Conservation (phyloP, 2,888 invertebrate species). For the Pseudococcus jackbeardsleyi region DNA sequence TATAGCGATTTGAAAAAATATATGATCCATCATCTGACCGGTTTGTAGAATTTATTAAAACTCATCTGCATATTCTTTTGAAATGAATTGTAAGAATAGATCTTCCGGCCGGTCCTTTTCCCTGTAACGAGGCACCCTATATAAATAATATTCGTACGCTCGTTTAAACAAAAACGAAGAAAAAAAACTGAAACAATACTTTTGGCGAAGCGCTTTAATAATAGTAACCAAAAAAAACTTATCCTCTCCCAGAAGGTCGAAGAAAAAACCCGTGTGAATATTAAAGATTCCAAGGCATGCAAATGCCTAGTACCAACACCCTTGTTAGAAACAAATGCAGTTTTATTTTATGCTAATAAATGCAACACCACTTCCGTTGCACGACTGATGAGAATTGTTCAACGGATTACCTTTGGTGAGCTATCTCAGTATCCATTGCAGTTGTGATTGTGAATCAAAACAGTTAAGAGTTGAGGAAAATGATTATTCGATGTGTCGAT, state of each 20-base stretch:
- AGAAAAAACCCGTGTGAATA: conserved; percentile 45
- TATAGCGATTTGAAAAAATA: conserved; percentile 18
- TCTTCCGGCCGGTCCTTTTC: conserved; percentile 46
- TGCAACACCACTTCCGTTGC: conserved; percentile 34
- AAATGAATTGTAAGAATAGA: conserved; percentile 9
- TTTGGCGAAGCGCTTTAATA: conserved; percentile 24
- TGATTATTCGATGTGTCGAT: background rate
- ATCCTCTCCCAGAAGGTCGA: background rate
- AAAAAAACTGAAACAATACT: conserved; percentile 44
- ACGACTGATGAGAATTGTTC: conserved; percentile 24
- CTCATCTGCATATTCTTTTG: conserved; percentile 49
- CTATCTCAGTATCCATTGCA: conserved; percentile 18
- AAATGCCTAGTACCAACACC: conserved; percentile 11
- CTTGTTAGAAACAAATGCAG: conserved; percentile 48
- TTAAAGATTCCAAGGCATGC: conserved; percentile 27
- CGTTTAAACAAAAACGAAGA: conserved; percentile 31
- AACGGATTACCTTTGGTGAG: background rate
- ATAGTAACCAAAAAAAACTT: conserved; percentile 37
- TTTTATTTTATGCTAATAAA: conserved; percentile 52
- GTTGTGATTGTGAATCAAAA: conserved; percentile 14
- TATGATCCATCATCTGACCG: conserved; percentile 12
- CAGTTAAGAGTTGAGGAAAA: background rate
- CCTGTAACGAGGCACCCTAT: conserved; percentile 4
- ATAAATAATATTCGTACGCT: conserved; percentile 20
- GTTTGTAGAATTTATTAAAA: conserved; percentile 35